phyloP scores from a whole-genome alignment of 2,888 invertebrate species.

The Plebejus anna region DNA sequence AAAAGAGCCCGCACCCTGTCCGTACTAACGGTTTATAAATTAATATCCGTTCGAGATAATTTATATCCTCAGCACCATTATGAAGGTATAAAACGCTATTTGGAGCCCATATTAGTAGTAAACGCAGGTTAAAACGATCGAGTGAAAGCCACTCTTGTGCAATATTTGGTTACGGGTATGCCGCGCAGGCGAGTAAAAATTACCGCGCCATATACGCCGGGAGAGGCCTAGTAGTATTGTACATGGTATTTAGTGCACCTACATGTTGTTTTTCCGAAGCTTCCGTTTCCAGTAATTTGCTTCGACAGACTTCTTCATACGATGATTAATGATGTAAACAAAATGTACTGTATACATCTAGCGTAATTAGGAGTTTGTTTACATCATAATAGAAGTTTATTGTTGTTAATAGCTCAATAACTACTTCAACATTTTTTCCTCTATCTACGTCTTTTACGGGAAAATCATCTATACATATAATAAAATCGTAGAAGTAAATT shows the following conservation, averaged over 20 bases:
- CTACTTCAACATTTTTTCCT: not conserved
- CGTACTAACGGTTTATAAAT: conserved; percentile 69
- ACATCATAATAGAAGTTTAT: not conserved
- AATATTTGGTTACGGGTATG: conserved; percentile 40
- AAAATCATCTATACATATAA: not conserved
- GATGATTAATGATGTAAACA: conserved; percentile 9
- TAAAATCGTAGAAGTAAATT: too few species aligned
- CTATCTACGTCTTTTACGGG: not conserved
- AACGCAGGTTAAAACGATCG: conserved; percentile 34
- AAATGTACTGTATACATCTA: not conserved
- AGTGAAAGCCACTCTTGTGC: conserved; percentile 38
- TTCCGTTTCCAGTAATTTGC: conserved; percentile 40
- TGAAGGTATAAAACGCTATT: conserved; percentile 28
- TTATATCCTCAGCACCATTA: conserved; percentile 29
- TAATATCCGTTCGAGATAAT: conserved; percentile 66
- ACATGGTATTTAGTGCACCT: conserved; percentile 44
- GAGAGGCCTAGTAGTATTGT: conserved; percentile 40
- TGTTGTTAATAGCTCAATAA: not conserved
- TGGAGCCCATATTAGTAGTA: conserved; percentile 24
- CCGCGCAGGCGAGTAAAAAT: conserved; percentile 39
- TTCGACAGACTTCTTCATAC: conserved; percentile 2
- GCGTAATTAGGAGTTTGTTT: not conserved
- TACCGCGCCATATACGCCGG: conserved; percentile 41
- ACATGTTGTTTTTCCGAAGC: conserved; percentile 41
- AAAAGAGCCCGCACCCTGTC: conserved; percentile 66